Conservation (phyloP, 2,797 vertebrate genomes). For the Neoniphon sammara region DNA sequence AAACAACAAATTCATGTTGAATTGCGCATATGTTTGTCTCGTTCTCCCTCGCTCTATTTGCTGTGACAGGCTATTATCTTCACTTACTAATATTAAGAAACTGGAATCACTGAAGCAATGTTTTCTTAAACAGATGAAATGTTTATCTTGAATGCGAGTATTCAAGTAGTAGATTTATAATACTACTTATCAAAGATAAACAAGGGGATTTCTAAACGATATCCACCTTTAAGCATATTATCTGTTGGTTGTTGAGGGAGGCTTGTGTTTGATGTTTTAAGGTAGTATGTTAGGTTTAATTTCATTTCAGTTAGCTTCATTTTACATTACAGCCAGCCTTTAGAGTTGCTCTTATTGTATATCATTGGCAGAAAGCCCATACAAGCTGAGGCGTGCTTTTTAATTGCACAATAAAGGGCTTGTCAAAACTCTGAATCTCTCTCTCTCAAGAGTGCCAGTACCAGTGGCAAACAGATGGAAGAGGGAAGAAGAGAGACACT, state of each 20-base stretch:
- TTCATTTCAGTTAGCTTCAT: constrained; percentile 10
- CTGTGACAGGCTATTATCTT: too few species aligned
- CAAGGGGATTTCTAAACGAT: constrained; percentile 1
- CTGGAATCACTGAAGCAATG: too few species aligned
- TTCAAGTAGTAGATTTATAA: too few species aligned
- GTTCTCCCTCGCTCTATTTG: too few species aligned
- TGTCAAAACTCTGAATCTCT: constrained; percentile 38
- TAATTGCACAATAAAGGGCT: constrained; percentile 32
- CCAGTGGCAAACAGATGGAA: constrained; percentile 67
- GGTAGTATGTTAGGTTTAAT: constrained; percentile 15
- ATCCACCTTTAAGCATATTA: constrained; percentile 10
- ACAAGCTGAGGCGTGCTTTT: constrained; percentile 25
- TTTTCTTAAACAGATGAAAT: too few species aligned
- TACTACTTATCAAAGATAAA: too few species aligned
- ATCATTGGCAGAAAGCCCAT: constrained; percentile 38
- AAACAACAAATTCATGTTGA: too few species aligned
- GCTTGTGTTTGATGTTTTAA: constrained; percentile 25
- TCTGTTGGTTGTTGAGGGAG: constrained; percentile 12
- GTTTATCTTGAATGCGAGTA: too few species aligned
- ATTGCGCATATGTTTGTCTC: too few species aligned
- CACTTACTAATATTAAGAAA: too few species aligned
- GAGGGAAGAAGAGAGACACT: constrained; percentile 68
- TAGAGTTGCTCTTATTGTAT: constrained; percentile 37
- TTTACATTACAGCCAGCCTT: constrained; percentile 27
- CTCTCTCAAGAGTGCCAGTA: constrained; percentile 29